Conservation (phyloP, 2,113 vertebrate genomes). For the Paralichthys olivaceus region DNA sequence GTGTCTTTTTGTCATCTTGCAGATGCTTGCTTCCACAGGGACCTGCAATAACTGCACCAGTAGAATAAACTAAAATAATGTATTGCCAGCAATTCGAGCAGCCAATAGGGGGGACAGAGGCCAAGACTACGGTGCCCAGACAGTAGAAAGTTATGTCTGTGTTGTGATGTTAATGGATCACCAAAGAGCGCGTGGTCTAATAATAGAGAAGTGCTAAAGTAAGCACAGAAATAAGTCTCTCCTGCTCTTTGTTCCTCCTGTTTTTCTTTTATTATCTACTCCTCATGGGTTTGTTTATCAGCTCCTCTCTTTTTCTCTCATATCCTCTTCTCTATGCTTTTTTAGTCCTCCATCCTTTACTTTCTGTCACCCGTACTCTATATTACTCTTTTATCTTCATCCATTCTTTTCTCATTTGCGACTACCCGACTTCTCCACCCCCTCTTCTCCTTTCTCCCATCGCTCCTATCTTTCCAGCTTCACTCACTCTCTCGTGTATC, state of each 20-base stretch:
- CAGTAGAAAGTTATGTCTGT: conserved; percentile 16
- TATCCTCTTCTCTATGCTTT: conserved; percentile 7
- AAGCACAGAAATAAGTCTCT: conserved; percentile 20
- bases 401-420: too few relatives aligned
- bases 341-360: not conserved
- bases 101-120: conserved; percentile 18
- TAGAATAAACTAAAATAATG: conserved; percentile 26
- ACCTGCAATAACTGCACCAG: conserved; percentile 29
- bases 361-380: not conserved
- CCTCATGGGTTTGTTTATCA: not conserved
- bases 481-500: conserved; percentile 40
- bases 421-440: not conserved
- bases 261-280: conserved; percentile 1
- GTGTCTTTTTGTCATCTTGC: conserved; percentile 49
- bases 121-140: conserved; percentile 22
- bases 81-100: conserved; percentile 14
- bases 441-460: not conserved
- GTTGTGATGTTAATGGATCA: conserved; percentile 40
- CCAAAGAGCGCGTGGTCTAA: conserved; percentile 26
- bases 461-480: conserved; percentile 25
- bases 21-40: conserved; percentile 38
- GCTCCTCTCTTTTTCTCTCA: conserved; percentile 1
- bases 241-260: not conserved
- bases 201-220: conserved; percentile 21
- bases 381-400: not conserved